phyloP scores from a whole-genome alignment of 2,113 vertebrate species.

The Clupea harengus region DNA sequence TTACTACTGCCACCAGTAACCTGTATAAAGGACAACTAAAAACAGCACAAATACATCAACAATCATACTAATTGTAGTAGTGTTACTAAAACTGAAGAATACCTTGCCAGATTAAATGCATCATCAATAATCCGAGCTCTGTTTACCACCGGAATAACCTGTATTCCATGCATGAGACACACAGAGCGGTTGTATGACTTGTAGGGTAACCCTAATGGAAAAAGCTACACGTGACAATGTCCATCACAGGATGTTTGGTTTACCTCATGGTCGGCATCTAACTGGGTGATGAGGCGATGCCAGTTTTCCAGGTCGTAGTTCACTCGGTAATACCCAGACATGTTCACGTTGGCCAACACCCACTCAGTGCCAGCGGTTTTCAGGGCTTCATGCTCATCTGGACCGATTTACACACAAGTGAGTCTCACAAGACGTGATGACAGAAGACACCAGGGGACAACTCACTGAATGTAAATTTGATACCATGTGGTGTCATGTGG shows the following conservation, averaged over 20 bases:
- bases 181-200: not conserved
- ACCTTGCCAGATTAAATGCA: slow-evolving; percentile 90
- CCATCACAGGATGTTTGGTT: not conserved
- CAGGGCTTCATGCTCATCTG: slow-evolving; percentile 32
- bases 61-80: not conserved
- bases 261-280: slow-evolving; percentile 42
- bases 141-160: slow-evolving; percentile 74
- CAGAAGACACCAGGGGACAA: too few relatives aligned
- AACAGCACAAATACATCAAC: too few relatives aligned
- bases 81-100: not conserved
- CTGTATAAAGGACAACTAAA: too few relatives aligned
- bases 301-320: slow-evolving; percentile 89
- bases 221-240: not conserved
- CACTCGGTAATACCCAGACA: slow-evolving; percentile 85
- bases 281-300: slow-evolving; percentile 64
- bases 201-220: not conserved
- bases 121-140: slow-evolving; percentile 89
- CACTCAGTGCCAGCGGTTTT: slow-evolving; percentile 38
- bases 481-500: too few relatives aligned
- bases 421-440: not conserved
- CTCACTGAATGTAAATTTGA: not conserved
- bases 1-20: too few relatives aligned
- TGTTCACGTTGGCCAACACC: slow-evolving; percentile 80
- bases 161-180: not conserved
- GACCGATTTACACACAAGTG: not conserved